Evolutionary conservation across 2,888 invertebrate species (phyloP), one percentile per base, ranked within the genome.

Genomic region (Hirtodrosophila confusa): DNA sequence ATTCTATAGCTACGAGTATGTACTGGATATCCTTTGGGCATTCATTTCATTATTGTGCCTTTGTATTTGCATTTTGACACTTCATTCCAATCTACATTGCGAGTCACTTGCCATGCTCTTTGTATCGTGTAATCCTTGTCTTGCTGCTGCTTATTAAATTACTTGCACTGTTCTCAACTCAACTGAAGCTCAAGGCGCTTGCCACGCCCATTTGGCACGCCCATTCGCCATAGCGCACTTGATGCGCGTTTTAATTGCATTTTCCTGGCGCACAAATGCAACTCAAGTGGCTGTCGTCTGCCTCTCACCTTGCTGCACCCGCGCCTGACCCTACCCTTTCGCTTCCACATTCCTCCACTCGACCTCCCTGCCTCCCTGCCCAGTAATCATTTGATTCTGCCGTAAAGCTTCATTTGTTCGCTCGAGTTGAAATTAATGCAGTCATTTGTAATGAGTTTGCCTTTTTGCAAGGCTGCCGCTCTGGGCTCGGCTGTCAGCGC

Each of bases 381-480:
- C 17, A 17, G 60, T 29, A 61, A 55, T 61, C 68, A 62, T 72
- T 72, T 67, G 61, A 55, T 61, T 60, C 36, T 61, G 60, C 50
- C 48, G 69, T 44, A 66, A 62, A 61, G 64, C 82, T 74, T 70
- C 73, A 80, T 80, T 80, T 80, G 82, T 73, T 73, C 76, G 66
- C 75, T 65, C 68, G 54, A 78, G 85, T 86, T 73, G 85, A 80
- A 88, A 88, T 84, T 84, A 84, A 84, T 88, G 85, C 84, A 84
- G 84, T 86, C 88, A 84, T 86, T 84, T 84, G 87, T 84, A 84
- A 88, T 88, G 84, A 88, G 87, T 80, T 82, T 86, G 76, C 76
- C 64, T 66, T 62, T 68, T 73, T 33, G 36, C 48, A 50, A 51
- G 40, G 39, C 51, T 41, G 43, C 33, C 50, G 35, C 48, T 41